Conservation (phyloP, 1,140 invertebrate genomes). For the Achroia grisella region DNA sequence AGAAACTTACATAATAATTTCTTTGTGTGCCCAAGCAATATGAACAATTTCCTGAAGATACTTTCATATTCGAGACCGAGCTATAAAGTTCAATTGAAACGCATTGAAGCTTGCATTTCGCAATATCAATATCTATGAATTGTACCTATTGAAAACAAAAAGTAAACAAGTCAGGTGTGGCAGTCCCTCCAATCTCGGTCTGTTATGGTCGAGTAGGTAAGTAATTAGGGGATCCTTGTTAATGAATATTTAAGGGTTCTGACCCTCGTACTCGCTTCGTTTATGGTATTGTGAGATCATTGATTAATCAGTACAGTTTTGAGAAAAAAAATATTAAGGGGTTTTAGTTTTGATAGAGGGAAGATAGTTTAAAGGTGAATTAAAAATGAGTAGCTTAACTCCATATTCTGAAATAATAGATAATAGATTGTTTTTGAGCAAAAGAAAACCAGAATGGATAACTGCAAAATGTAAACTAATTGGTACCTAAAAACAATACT, state of each 20-base stretch:
- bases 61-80: constrained; percentile 19
- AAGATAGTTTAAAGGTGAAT: too few relatives aligned
- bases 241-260: constrained; percentile 65
- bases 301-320: constrained; percentile 22
- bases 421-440: too few relatives aligned
- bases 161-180: constrained; percentile 56
- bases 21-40: constrained; percentile 6
- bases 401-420: too few relatives aligned
- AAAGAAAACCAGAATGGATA: too few relatives aligned
- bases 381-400: too few relatives aligned
- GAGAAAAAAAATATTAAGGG: too few relatives aligned
- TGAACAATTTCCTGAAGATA: constrained; percentile 20
- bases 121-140: constrained; percentile 52
- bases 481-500: too few relatives aligned
- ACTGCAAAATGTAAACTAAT: too few relatives aligned
- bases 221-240: constrained; percentile 56
- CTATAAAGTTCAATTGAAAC: constrained; percentile 46
- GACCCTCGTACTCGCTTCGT: constrained; percentile 31
- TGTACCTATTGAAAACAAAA: constrained; percentile 49
- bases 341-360: too few relatives aligned
- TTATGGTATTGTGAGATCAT: constrained; percentile 47
- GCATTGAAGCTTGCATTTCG: constrained; percentile 32
- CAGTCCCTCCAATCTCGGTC: constrained; percentile 37
- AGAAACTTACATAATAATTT: too few relatives aligned
- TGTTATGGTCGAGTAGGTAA: constrained; percentile 39